These are phyloP conservation scores for Enteromius viviparus DNA, from an alignment of 2,797 vertebrate species.

Conservation along the genomic window DNA sequence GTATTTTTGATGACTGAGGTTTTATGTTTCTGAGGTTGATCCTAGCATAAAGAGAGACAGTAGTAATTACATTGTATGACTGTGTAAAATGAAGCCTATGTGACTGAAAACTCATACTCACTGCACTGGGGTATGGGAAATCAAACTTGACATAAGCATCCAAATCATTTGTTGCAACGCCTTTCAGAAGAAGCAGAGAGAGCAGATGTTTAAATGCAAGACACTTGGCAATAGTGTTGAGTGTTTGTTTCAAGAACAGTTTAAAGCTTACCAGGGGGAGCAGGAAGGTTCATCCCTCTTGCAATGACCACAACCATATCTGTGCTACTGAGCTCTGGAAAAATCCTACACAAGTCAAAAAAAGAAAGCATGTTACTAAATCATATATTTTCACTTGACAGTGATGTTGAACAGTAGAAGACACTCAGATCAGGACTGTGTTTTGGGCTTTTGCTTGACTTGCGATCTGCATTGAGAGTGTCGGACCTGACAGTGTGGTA, in stretches of 20 bases:
- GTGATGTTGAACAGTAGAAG: neutral
- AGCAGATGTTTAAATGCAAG: neutral
- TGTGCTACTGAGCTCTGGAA: constrained; percentile 95
- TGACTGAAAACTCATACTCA: constrained; percentile 70
- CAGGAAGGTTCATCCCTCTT: constrained; percentile 92
- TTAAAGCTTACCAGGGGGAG: constrained; percentile 83
- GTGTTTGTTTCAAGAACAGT: neutral
- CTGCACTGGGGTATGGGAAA: constrained; percentile 92
- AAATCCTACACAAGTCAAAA: constrained; percentile 81
- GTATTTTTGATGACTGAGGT: constrained; percentile 92
- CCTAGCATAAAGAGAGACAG: constrained; percentile 72
- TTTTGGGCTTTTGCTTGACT: neutral
- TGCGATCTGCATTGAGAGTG: neutral
- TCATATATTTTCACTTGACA: constrained; percentile 8
- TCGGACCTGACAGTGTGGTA: constrained; percentile 89
- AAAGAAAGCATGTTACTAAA: neutral
- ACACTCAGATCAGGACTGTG: neutral
- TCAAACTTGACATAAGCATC: constrained; percentile 93
- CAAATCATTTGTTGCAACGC: constrained; percentile 87
- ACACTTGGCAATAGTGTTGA: neutral
- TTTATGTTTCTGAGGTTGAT: constrained; percentile 94
- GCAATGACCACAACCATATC: constrained; percentile 94
- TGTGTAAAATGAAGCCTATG: neutral
- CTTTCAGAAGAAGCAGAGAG: constrained; percentile 66
- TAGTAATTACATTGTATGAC: neutral